A percentile compares a stretch with the other conserved stretches of the same genome.
Conservation (phyloP, 2,888 invertebrate species). For the Ichneumoninae sp. region DNA sequence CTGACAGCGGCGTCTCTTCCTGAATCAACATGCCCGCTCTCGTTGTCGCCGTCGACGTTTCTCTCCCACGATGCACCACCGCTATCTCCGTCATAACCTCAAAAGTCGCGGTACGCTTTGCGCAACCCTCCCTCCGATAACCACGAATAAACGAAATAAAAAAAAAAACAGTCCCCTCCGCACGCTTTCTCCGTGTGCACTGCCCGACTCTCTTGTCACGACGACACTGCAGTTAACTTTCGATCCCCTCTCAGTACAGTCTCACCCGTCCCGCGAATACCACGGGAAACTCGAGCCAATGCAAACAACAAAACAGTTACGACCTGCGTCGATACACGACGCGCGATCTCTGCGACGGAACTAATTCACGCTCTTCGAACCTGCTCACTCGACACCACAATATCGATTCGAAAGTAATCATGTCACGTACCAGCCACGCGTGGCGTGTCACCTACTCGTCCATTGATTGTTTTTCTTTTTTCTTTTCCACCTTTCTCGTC, state of each 20-base stretch:
- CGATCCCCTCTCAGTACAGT: not conserved
- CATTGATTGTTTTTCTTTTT: not conserved
- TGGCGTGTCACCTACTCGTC: not conserved
- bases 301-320: constrained; percentile 1
- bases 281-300: constrained; percentile 13
- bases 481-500: not conserved
- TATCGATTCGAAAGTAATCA: not conserved
- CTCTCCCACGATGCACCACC: constrained; percentile 28
- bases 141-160: not conserved
- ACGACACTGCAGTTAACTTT: constrained; percentile 24
- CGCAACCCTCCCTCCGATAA: not conserved
- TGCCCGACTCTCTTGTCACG: not conserved
- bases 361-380: not conserved
- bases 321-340: not conserved
- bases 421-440: not conserved
- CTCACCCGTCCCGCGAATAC: constrained; percentile 14
- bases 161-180: not conserved
- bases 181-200: not conserved
- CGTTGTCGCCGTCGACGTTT: constrained; percentile 1
- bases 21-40: constrained; percentile 34
- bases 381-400: not conserved
- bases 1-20: constrained; percentile 7
- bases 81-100: constrained; percentile 53
- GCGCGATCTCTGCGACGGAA: not conserved
- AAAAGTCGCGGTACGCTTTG: constrained; percentile 32